These are phyloP conservation scores for Cecidostiba fungosa DNA, from an alignment of 2,888 invertebrate species.

Conservation along the genomic window DNA sequence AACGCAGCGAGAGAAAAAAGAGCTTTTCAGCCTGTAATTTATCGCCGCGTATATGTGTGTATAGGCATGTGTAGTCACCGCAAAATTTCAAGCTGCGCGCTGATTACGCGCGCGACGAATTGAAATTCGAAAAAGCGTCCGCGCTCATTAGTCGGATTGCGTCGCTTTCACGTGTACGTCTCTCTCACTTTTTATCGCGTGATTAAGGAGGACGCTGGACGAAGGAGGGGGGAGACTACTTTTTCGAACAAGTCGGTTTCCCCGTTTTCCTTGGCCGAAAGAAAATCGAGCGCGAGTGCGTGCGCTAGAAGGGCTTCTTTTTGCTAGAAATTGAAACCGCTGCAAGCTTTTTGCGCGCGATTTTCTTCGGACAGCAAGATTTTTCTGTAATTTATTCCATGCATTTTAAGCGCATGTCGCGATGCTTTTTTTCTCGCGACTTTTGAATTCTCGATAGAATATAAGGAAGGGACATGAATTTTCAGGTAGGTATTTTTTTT, in stretches of 20 bases:
- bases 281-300: not conserved
- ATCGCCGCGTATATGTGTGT: not conserved
- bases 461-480: not conserved
- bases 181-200: constrained; percentile 1
- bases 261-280: not conserved
- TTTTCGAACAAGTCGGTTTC: not conserved
- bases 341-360: not conserved
- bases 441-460: constrained; percentile 3
- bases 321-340: not conserved
- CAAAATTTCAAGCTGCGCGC: not conserved
- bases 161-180: not conserved
- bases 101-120: constrained; percentile 42
- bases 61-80: not conserved
- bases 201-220: constrained; percentile 11
- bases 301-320: not conserved
- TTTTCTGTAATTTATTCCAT: constrained; percentile 14
- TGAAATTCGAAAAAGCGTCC: constrained; percentile 45
- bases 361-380: not conserved
- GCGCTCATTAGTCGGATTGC: constrained; percentile 42
- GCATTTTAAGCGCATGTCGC: not conserved
- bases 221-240: not conserved
- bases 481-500: not conserved
- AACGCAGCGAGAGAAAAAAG: not conserved
- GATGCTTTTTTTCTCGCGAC: not conserved
- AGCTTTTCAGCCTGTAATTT: not conserved